These are phyloP conservation scores for Eristalis tenax DNA, from an alignment of 2,888 invertebrate species.

Conservation along the genomic window DNA sequence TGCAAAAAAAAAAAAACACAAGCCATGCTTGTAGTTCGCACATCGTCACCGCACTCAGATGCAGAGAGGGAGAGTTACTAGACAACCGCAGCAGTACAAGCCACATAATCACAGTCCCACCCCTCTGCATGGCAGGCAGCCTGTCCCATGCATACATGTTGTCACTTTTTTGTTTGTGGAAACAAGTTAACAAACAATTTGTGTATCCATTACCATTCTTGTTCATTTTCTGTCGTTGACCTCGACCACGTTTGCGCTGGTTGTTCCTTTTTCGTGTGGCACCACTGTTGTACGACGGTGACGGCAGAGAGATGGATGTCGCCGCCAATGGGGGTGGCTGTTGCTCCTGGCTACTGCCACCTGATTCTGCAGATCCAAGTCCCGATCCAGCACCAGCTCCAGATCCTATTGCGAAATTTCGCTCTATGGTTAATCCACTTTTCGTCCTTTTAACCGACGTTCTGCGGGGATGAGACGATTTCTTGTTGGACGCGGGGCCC, in stretches of 20 bases:
- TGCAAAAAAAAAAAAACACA: not conserved
- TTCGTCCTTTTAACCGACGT: slow-evolving; percentile 62
- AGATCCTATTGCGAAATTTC: slow-evolving; percentile 49
- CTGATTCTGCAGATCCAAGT: slow-evolving; percentile 15
- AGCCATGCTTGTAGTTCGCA: not conserved
- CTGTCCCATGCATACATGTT: not conserved
- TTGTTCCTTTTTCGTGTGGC: slow-evolving; percentile 45
- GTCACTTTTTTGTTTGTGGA: slow-evolving; percentile 9
- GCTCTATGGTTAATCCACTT: slow-evolving; percentile 70
- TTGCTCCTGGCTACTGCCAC: slow-evolving; percentile 36
- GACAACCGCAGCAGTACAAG: not conserved
- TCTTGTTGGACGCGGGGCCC: slow-evolving; percentile 26
- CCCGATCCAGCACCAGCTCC: slow-evolving; percentile 3
- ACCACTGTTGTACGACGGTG: not conserved
- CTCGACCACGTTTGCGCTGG: slow-evolving; percentile 66
- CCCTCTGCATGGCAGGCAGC: not conserved
- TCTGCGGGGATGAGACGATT: slow-evolving; percentile 31
- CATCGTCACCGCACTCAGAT: not conserved
- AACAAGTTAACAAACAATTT: slow-evolving; percentile 35
- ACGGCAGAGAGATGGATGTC: slow-evolving; percentile 31
- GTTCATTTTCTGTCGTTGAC: slow-evolving; percentile 73
- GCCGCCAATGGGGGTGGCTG: slow-evolving; percentile 53
- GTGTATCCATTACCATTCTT: slow-evolving; percentile 73
- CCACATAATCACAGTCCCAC: not conserved
- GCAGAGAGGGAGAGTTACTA: not conserved